Base-by-base conservation (phyloP, 1,140 invertebrate genomes). In the Procambarus clarkii region DNA sequence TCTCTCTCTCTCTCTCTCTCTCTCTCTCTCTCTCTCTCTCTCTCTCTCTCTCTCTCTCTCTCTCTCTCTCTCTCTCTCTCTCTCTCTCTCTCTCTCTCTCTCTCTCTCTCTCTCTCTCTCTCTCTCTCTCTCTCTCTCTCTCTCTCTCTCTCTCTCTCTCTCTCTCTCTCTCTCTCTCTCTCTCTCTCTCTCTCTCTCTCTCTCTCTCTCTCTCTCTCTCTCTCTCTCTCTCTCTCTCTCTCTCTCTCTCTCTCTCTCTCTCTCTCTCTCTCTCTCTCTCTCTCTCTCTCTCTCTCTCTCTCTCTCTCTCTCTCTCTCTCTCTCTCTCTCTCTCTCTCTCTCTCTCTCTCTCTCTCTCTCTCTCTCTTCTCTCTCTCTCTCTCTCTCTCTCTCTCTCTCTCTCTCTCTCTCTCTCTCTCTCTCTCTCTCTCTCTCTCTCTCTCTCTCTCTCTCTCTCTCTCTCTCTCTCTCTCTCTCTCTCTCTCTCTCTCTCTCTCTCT, bases 191-290 rank as follows among this genome's bases (percentile, higher is more conserved):
- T 69, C 21, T 11, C 21, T 11, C 21, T 69, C 21, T 69, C 11
- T 69, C 21, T 69, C 21, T 69, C 11, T 69, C 21, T 69, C 21
- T 11, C 9, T 9, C 64, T 21, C 21, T 21, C 64, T 69, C 64
- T 21, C 21, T 21, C 64, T 69, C 64, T 21, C 21, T 21, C 64
- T 69, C 64, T 69, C 21, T 21, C 64, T 69, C 64, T 69, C 21
- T 21, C 64, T 69, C 64, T 69, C 21, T 21, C 64, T 69, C 64
- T 69, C 21, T 21, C 64, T 69, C 64, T 69, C 64, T 69, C 64
- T 69, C 64, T 69, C 64, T 69, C 64, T 69, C 64, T 69, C 64
- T 69, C 64, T 69, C 64, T 69, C 64, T 69, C 64, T 69, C 64
- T 69, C 64, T 69, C 64, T 69, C 64, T 69, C 64, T 69, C 64